These are phyloP conservation scores for Sesamia nonagrioides DNA, from an alignment of 1,140 invertebrate genomes.

Conservation along the genomic window DNA sequence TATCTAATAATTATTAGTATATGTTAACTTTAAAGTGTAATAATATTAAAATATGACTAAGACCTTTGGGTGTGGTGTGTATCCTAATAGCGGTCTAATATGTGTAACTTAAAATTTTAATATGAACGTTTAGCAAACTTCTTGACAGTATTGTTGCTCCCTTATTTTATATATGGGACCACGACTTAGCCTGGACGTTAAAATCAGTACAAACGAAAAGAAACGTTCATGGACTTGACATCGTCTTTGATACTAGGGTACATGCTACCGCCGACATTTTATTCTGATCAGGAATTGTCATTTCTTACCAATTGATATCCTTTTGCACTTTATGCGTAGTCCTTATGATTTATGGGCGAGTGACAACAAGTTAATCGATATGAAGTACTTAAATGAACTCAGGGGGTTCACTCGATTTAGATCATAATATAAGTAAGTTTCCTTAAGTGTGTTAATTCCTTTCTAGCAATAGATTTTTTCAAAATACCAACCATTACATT, in stretches of 20 bases:
- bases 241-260: conserved; percentile 33
- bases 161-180: conserved; percentile 58
- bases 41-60: conserved; percentile 38
- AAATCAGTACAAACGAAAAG: conserved; percentile 1
- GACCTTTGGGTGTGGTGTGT: conserved; percentile 48
- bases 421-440: conserved; percentile 47
- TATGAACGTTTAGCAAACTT: conserved; percentile 13
- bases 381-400: conserved; percentile 71
- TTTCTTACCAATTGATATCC: conserved; percentile 8
- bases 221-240: conserved; percentile 12
- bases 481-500: conserved; percentile 68
- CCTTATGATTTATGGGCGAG: conserved; percentile 21
- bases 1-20: conserved; percentile 47
- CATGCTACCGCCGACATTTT: conserved; percentile 14
- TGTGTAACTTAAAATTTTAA: conserved; percentile 25
- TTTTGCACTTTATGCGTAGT: conserved; percentile 17
- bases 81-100: conserved; percentile 49
- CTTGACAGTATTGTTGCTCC: conserved; percentile 32
- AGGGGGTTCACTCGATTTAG: conserved; percentile 59
- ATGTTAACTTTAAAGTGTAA: conserved; percentile 52
- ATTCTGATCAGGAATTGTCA: conserved; percentile 38
- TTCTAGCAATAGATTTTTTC: conserved; percentile 56
- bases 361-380: conserved; percentile 67
- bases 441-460: conserved; percentile 40
- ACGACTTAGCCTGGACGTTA: conserved; percentile 50